Evolutionary conservation across 2,797 vertebrate species (phyloP), one percentile per base, ranked within the genome.

Genomic region (Brachymystax lenok): DNA sequence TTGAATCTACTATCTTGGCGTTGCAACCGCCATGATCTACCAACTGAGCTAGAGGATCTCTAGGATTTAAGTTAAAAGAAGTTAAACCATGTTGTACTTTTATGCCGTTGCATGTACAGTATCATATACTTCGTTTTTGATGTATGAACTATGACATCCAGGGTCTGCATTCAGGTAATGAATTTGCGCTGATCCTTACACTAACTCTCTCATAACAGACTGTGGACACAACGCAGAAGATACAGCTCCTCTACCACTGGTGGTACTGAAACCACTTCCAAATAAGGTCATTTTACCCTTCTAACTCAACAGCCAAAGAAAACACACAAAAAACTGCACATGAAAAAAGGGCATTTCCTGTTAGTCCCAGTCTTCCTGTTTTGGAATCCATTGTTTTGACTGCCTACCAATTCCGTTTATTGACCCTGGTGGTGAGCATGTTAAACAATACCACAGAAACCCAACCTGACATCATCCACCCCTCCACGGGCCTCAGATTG

Each of bases 341-440:
- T 64, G 28, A 71, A 71, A 71, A 71, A 54, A 54, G 4, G 21
- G 68, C 68, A 71, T 71, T 71, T 71, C 71, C 50, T 73, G 50
- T 28, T 56, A 56, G 21, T 54, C 35, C 40, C 19, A 52, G 24
- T 24, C 35, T 67, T 72, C 70, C 69, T 77, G 69, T 72, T 72
- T 71, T 71, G 61, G 54, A 64, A 77, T 51, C 56, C 76, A 77
- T 52, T 72, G 21, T 72, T 72, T 72, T 66, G 40, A 66, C 27
- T 66, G 50, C 69, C 70, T 52, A 59, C 13, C 6, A 63, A 71
- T 66, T 63, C 35, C 3, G 24, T 77, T 70, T 64, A 70, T 72
- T 21, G 69, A 64, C 21, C 21, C 28, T 17, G 14, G 28, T 67
- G 28, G 66, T 52, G 40, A 46, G 64, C 64, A 46, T 19, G 54